Evolutionary conservation across 2,888 invertebrate species (phyloP).

Genomic region (Spodoptera exigua): DNA sequence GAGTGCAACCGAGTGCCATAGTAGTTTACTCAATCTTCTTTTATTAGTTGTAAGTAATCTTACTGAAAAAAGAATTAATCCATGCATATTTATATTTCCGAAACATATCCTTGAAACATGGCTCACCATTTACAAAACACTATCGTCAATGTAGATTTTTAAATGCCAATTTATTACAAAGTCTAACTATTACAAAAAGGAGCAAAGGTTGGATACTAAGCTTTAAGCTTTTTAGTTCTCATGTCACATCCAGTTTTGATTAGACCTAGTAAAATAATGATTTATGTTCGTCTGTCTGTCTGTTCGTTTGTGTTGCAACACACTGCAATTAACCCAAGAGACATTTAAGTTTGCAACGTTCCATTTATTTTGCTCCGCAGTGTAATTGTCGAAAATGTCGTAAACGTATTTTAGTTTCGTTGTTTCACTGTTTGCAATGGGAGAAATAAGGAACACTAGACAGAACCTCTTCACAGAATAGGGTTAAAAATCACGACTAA

Average conservation of each 20-base stretch:
- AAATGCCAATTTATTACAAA: not conserved
- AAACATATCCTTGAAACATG: too few species aligned
- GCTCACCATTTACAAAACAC: too few species aligned
- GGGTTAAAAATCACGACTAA: too few species aligned
- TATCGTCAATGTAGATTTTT: too few species aligned
- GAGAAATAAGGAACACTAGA: slow-evolving; percentile 25
- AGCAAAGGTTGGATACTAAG: slow-evolving; percentile 3
- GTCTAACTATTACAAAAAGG: not conserved
- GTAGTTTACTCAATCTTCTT: too few species aligned
- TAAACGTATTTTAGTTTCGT: slow-evolving; percentile 42
- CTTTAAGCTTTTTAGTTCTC: not conserved
- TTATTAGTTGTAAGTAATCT: too few species aligned
- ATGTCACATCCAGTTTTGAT: slow-evolving; percentile 26
- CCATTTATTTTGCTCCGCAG: slow-evolving; percentile 51
- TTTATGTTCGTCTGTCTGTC: slow-evolving; percentile 29
- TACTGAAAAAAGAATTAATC: too few species aligned
- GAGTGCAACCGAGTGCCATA: too few species aligned
- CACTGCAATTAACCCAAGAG: slow-evolving; percentile 50
- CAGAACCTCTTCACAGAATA: too few species aligned
- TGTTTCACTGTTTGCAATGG: slow-evolving; percentile 30
- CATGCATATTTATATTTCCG: too few species aligned
- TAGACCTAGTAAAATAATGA: slow-evolving; percentile 27
- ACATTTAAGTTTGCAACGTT: slow-evolving; percentile 51
- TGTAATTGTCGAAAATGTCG: slow-evolving; percentile 50
- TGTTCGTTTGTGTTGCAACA: slow-evolving; percentile 39